Conservation (phyloP, 2,113 vertebrate species). For the Labeo catla region DNA sequence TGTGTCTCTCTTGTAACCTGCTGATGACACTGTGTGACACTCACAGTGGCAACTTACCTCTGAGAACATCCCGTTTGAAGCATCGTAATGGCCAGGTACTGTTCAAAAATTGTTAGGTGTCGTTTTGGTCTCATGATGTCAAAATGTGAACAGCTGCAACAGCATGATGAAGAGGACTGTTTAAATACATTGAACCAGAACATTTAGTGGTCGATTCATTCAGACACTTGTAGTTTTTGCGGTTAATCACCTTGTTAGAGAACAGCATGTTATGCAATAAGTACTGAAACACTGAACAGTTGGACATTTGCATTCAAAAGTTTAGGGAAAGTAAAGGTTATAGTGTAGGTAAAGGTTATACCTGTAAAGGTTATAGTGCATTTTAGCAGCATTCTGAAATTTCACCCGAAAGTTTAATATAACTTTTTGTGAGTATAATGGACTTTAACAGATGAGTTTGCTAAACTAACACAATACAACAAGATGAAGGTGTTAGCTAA, state of each 20-base stretch:
- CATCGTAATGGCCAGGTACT: neutral
- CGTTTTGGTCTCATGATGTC: neutral
- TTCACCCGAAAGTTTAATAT: neutral
- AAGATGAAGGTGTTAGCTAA: too few relatives aligned
- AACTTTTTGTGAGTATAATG: neutral
- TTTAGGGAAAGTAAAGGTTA: neutral
- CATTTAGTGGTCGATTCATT: neutral
- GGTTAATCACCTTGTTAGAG: too few relatives aligned
- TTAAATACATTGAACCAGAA: neutral
- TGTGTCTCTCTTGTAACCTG: neutral
- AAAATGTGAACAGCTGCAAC: neutral
- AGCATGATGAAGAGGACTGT: too few relatives aligned
- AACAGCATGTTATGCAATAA: too few relatives aligned
- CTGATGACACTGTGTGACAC: too few relatives aligned
- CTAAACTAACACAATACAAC: too few relatives aligned
- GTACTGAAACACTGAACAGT: neutral
- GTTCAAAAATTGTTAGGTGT: conserved; percentile 14
- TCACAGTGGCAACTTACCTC: too few relatives aligned
- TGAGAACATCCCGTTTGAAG: too few relatives aligned
- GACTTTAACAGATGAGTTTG: too few relatives aligned
- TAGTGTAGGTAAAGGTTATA: too few relatives aligned
- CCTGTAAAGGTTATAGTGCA: neutral
- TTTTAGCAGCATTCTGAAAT: neutral
- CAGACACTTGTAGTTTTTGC: neutral
- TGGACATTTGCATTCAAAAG: conserved; percentile 25